Conservation (phyloP, 2,888 invertebrate genomes). For the Thysanoteuthis rhombus region DNA sequence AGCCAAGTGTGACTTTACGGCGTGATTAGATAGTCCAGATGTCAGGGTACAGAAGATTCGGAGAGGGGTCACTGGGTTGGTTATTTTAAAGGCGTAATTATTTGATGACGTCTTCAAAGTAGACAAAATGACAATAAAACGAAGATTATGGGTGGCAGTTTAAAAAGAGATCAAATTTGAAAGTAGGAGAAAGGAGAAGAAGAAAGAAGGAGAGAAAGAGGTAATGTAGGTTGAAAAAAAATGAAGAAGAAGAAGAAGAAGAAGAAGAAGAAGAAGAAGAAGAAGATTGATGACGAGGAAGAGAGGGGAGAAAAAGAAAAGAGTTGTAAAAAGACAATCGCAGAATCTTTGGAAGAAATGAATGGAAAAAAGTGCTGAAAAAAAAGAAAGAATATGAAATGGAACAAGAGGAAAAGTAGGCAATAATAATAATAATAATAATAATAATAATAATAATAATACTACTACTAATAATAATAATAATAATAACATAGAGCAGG, state of each 20-base stretch:
- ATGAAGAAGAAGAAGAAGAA: neutral
- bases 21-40: neutral
- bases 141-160: neutral
- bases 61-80: neutral
- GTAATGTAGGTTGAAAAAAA: too few relatives aligned
- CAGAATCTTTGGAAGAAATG: too few relatives aligned
- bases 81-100: neutral
- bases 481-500: too few relatives aligned
- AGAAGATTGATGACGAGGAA: neutral
- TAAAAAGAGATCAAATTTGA: neutral
- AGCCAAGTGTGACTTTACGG: neutral
- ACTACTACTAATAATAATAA: too few relatives aligned
- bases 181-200: neutral
- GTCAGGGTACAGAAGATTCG: neutral
- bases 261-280: neutral
- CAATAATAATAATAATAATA: too few relatives aligned
- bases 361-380: too few relatives aligned
- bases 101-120: slow-evolving; percentile 12
- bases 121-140: neutral
- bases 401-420: too few relatives aligned
- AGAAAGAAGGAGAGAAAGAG: neutral
- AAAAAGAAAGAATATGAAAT: too few relatives aligned
- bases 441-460: too few relatives aligned
- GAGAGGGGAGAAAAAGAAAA: neutral
- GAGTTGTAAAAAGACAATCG: neutral